phyloP scores from a whole-genome alignment of 2,797 vertebrate species.

The Gambusia yucatana region DNA sequence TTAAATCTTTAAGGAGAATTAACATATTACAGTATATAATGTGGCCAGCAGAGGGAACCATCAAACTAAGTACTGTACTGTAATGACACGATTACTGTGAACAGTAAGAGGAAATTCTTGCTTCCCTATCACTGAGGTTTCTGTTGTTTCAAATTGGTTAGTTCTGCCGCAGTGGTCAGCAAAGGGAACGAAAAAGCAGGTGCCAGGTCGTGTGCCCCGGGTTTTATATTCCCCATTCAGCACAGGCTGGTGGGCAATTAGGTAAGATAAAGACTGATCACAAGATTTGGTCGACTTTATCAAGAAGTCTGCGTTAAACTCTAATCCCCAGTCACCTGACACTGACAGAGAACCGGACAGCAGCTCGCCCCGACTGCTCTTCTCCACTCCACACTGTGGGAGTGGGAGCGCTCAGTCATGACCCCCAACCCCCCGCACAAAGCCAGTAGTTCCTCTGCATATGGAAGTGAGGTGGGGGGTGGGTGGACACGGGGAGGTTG shows the following conservation, averaged over 20 bases:
- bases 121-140: constrained; percentile 42
- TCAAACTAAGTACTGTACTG: constrained; percentile 59
- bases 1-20: background rate
- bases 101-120: constrained; percentile 52
- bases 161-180: constrained; percentile 11
- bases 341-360: constrained; percentile 21
- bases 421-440: constrained; percentile 77
- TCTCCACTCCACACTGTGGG: constrained; percentile 43
- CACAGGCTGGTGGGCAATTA: background rate
- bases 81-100: constrained; percentile 21
- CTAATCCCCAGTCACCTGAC: constrained; percentile 2
- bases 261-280: background rate
- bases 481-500: constrained; percentile 63
- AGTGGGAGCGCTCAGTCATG: constrained; percentile 71
- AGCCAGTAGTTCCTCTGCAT: constrained; percentile 71
- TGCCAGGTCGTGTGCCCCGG: background rate
- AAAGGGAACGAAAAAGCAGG: background rate
- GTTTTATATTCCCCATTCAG: constrained; percentile 1
- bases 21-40: constrained; percentile 41
- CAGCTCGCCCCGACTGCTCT: constrained; percentile 16
- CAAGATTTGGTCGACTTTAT: constrained; percentile 6
- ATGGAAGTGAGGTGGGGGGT: constrained; percentile 75
- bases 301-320: background rate
- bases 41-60: constrained; percentile 79
- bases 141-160: constrained; percentile 20